Evolutionary conservation across 2,113 vertebrate genomes (phyloP), one percentile per base, ranked within the genome.

Genomic region (Speoplatyrhinus poulsoni): DNA sequence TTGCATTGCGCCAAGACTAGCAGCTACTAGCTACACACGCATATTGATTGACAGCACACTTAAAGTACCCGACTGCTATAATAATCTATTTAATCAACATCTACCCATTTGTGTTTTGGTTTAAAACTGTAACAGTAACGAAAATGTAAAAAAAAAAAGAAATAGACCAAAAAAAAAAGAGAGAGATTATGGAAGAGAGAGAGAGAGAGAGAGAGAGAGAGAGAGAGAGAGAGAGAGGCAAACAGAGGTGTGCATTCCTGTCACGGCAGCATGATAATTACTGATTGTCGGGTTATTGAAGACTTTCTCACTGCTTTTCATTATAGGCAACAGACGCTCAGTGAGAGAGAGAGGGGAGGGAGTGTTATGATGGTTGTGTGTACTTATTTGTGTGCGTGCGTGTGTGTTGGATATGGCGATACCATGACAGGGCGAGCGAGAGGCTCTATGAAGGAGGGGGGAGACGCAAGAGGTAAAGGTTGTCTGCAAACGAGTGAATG

Each of bases 241-340:
- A 4, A 4, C 19, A 26, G 65, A 71, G 70, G 80, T 87, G 79
- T 71, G 76, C 88, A 93, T 94, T 94, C 92, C 90, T 92, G 89
- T 93, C 93, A 93, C 90, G 92, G 88, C 75, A 85, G 79, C 83
- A 90, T 87, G 85, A 90, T 94, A 93, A 95, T 94, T 92, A 93
- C 86, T 85, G 80, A 89, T 90, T 88, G 91, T 91, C 92, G 83
- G 83, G 89, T 88, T 92, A 86, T 90, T 92, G 90, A 95, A 94
- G 92, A 90, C 88, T 91, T 89, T 88, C 85, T 94, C 87, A 90
- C 90, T 50, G 63, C 89, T 90, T 91, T 93, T 94, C 92, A 94
- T 93, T 93, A 94, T 83, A 85, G 88, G 91, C 92, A 92, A 92
- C 90, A 91, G 92, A 89, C 87, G 82, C 76, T 85, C 77, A 90